Evolutionary conservation across 2,888 invertebrate species (phyloP), one percentile per base, ranked within the genome.

Genomic region (Eurytoma californica): DNA sequence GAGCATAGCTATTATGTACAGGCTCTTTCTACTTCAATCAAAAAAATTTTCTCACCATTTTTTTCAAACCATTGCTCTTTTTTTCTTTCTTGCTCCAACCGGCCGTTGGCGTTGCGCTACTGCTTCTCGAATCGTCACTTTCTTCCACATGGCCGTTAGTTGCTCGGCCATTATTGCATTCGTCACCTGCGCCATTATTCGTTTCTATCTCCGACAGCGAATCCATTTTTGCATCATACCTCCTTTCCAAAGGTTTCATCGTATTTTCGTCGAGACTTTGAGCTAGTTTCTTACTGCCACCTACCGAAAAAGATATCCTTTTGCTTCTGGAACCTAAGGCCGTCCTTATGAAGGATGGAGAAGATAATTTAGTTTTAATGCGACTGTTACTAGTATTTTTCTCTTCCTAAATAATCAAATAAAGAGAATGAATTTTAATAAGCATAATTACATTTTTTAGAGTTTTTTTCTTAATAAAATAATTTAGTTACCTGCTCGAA

Each of bases 31-130:
- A 88, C 84, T 91, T 92, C 83, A 87, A 88, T 93, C 92, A 95
- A 92, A 96, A 96, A 88, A 96, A 94, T 92, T 95, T 95, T 85
- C 94, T 95, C 87, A 95, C 93, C 88, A 96, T 93, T 90, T 94
- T 94, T 89, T 94, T 95, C 83, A 96, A 92, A 86, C 94, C 93
- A 87, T 94, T 93, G 85, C 91, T 92, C 89, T 94, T 95, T 86
- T 93, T 93, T 82, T 91, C 91, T 85, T 93, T 94, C 80, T 91
- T 92, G 53, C 86, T 83, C 16, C 87, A 82, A 51, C 85, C 83
- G 3, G 83, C 79, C 0, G 84, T 84, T 3, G 85, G 84, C 12
- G 86, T 88, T 7, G 84, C 84, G 51, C 85, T 84, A 72, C 84
- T 81, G 30, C 85, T 85, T 61, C 87, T 85, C 16, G 87, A 87